These are phyloP conservation scores for Psittacara wagleri DNA, from an alignment of 2,113 vertebrate species.

Conservation along the genomic window DNA sequence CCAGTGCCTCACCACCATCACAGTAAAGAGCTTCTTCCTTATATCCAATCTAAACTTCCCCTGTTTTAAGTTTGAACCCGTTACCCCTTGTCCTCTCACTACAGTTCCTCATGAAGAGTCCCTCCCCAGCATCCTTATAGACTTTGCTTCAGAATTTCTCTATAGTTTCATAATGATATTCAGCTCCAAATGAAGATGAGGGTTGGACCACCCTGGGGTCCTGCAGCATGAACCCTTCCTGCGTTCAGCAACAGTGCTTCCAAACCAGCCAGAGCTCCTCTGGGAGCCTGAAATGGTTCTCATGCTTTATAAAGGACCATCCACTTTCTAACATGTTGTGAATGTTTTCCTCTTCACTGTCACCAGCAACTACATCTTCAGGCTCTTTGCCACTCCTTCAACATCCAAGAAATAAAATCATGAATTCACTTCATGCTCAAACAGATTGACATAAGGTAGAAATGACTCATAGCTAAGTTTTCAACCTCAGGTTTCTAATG, in stretches of 20 bases:
- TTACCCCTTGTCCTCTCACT: too few species aligned
- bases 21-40: too few species aligned
- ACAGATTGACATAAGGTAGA: not conserved
- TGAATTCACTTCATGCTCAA: not conserved
- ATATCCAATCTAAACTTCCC: too few species aligned
- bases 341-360: not conserved
- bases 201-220: not conserved
- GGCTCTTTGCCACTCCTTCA: not conserved
- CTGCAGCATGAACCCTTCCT: not conserved
- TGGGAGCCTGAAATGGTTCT: not conserved
- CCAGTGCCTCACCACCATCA: too few species aligned
- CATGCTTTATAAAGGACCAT: not conserved
- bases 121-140: too few species aligned
- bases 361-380: not conserved
- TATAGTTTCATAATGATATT: not conserved
- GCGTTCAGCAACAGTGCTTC: not conserved
- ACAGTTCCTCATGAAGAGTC: too few species aligned
- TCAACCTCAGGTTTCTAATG: not conserved
- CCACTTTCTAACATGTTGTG: not conserved
- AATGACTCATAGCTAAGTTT: not conserved
- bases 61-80: too few species aligned
- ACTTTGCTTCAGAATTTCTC: not conserved
- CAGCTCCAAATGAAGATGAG: not conserved
- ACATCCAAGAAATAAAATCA: not conserved
- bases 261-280: not conserved